These are phyloP conservation scores for Nothocercus nigrocapillus DNA, from an alignment of 2,113 vertebrate species.

Conservation along the genomic window DNA sequence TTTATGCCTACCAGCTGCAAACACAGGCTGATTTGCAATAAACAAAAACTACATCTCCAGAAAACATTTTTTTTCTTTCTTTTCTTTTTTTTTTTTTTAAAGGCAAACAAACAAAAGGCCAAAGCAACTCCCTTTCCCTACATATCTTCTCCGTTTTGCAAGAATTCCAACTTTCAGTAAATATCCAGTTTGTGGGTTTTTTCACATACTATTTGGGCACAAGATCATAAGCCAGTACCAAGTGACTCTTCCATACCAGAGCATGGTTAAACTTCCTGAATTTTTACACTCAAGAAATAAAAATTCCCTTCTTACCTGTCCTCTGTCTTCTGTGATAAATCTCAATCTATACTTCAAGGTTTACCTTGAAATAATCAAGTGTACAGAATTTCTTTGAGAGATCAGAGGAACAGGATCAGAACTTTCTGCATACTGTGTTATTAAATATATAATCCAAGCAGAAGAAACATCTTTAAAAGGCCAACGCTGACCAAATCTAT, in stretches of 20 bases:
- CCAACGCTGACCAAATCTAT: not conserved
- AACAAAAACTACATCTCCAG: not conserved
- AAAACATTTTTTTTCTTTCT: not conserved
- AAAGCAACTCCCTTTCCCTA: fast-evolving
- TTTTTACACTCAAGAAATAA: not conserved
- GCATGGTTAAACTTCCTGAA: not conserved
- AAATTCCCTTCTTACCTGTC: not conserved
- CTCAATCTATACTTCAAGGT: fast-evolving
- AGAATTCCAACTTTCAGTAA: not conserved
- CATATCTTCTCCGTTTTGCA: not conserved
- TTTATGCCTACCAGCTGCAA: not conserved
- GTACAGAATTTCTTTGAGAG: not conserved
- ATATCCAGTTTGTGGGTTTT: not conserved
- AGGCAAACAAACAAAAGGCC: not conserved
- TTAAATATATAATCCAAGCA: not conserved
- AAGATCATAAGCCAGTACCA: not conserved
- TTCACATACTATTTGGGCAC: not conserved
- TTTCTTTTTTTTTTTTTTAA: too few relatives aligned
- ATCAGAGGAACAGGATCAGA: not conserved
- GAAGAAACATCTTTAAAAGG: not conserved
- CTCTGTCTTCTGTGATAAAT: not conserved
- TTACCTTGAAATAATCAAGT: not conserved
- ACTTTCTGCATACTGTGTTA: not conserved
- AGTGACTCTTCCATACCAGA: not conserved
- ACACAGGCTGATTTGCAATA: not conserved